Evolutionary conservation across 2,113 vertebrate species (phyloP).

Genomic region (Oenanthe oenanthe): DNA sequence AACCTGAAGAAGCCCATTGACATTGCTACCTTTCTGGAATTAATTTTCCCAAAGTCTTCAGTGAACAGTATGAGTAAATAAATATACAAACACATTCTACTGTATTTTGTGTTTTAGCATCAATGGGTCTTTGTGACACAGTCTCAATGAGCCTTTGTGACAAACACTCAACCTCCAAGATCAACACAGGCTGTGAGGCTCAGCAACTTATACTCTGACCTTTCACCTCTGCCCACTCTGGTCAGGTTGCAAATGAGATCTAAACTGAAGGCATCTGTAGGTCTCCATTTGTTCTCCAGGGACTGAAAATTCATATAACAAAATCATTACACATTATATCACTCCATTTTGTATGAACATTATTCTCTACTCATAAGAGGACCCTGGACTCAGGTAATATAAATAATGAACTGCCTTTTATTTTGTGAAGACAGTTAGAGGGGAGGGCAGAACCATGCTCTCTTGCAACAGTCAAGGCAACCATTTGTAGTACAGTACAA

Average conservation of each 20-base stretch:
- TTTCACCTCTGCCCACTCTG: conserved; percentile 62
- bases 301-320: conserved; percentile 72
- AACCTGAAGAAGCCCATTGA: background rate
- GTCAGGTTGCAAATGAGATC: conserved; percentile 66
- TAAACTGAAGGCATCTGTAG: conserved; percentile 54
- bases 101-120: background rate
- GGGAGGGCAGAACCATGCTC: background rate
- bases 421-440: conserved; percentile 54
- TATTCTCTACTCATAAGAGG: conserved; percentile 69
- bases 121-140: conserved; percentile 3
- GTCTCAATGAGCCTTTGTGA: conserved; percentile 27
- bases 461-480: background rate
- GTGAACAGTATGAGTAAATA: background rate
- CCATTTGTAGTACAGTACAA: background rate
- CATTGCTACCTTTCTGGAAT: background rate
- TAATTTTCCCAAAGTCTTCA: background rate
- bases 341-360: conserved; percentile 71
- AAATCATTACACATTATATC: conserved; percentile 75
- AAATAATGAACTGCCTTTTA: conserved; percentile 77
- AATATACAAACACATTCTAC: background rate
- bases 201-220: conserved; percentile 50
- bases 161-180: conserved; percentile 19
- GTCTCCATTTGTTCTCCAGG: conserved; percentile 49
- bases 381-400: conserved; percentile 73
- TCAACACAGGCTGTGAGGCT: conserved; percentile 10